Evolutionary conservation across 2,888 invertebrate species (phyloP), one percentile per base, ranked within the genome.

Genomic region (Holacanthella duospinosa): DNA sequence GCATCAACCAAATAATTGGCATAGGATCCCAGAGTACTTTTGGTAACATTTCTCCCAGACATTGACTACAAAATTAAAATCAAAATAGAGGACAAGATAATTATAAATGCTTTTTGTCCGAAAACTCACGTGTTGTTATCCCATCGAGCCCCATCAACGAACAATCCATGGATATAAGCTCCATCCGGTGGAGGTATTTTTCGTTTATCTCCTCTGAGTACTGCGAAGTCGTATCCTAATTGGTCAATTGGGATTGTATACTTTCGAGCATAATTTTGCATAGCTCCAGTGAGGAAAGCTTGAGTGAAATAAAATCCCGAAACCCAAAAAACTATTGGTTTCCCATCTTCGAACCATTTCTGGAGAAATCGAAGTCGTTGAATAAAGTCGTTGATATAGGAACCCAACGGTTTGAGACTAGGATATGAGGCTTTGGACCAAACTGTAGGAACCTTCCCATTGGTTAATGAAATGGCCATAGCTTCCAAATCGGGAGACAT

Each of bases 281-380:
- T 88, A n/a, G 88, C 90, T 9, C 93, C 71, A 1, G 94, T 95
- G 57, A 95, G 81, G 79, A 95, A 95, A 1, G 94, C 93, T 79
- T 95, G 94, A 0, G 94, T 93, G 77, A 94, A 94, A 80, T 86
- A 95, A 79, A 95, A 94, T 1, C 93, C 94, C 0, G 94, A 88
- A 48, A 95, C 76, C 95, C 94, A 95, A 78, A 88, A 95, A 48
- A 87, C 84, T 0, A 80, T 69, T 0, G 94, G 94, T 1, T 90
- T 86, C 1, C 90, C 92, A 60, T 84, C 75, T 24, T 87, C 84
- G 75, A 84, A 89, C 95, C 95, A 95, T 74, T 83, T 81, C 86
- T 87, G 74, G 56, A 77, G 75, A 55, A 67, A 66, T 26, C n/a
- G 29, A 9, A 75, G 90, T 92, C 85, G 89, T 86, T 61, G 84